These are phyloP conservation scores for Geodia barretti DNA, from an alignment of 37 sponge, comb jelly and placozoan genomes.

Conservation along the genomic window DNA sequence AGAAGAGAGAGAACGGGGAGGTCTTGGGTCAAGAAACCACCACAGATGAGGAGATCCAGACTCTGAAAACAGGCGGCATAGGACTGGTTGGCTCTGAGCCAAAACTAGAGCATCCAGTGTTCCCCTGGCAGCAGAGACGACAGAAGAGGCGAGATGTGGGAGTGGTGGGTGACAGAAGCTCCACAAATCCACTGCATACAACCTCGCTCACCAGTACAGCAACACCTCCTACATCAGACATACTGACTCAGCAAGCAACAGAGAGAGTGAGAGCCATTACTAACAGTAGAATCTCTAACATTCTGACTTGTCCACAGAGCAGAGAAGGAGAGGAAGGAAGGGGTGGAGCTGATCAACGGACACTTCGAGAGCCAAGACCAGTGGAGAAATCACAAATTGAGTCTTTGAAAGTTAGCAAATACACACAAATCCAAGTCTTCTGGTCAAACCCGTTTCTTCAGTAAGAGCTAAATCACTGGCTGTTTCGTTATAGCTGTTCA, in stretches of 20 bases:
- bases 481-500: not conserved
- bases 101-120: constrained; percentile 34
- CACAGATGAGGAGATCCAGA: not conserved
- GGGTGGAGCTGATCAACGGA: not conserved
- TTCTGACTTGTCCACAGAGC: too few species aligned
- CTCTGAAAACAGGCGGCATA: not conserved
- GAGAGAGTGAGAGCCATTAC: not conserved
- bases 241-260: not conserved
- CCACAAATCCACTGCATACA: not conserved
- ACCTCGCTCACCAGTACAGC: not conserved
- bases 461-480: not conserved
- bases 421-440: not conserved
- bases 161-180: not conserved
- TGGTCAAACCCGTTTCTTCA: not conserved
- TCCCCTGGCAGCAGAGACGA: constrained; percentile 37
- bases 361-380: not conserved
- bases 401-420: not conserved
- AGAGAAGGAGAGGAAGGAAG: not conserved
- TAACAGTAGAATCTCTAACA: too few species aligned
- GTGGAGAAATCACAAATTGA: not conserved
- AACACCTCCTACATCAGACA: not conserved
- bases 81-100: not conserved
- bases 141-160: constrained; percentile 1
- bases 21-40: not conserved
- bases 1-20: not conserved